These are phyloP conservation scores for Papilio elwesi DNA, from an alignment of 2,888 invertebrate species.

Conservation along the genomic window DNA sequence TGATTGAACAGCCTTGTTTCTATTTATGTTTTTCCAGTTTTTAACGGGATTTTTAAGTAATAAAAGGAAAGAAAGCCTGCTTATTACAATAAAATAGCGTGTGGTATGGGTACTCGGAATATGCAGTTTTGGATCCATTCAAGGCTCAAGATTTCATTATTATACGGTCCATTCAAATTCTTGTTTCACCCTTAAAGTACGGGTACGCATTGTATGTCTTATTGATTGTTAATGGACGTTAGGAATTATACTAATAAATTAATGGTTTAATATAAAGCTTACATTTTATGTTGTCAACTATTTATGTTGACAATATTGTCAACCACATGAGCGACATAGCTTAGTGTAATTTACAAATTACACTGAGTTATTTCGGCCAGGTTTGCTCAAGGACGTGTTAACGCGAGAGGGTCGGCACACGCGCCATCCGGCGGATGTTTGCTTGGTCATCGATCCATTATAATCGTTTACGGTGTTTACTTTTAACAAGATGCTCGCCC, in stretches of 20 bases:
- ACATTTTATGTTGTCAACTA: not conserved
- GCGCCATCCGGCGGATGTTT: constrained; percentile 9
- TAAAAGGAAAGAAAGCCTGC: too few species aligned
- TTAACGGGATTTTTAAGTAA: too few species aligned
- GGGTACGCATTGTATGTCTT: not conserved
- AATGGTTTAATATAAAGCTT: not conserved
- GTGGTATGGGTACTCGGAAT: too few species aligned
- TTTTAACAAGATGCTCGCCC: not conserved
- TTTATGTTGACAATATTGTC: not conserved
- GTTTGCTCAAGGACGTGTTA: constrained; percentile 2
- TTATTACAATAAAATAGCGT: too few species aligned
- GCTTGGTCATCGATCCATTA: constrained; percentile 16
- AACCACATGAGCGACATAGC: not conserved
- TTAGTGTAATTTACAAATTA: not conserved
- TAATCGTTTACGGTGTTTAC: constrained; percentile 24
- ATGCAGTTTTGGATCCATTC: too few species aligned
- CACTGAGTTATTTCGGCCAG: not conserved
- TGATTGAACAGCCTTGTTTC: too few species aligned
- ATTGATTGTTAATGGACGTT: not conserved
- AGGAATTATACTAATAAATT: not conserved
- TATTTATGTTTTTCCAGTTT: too few species aligned
- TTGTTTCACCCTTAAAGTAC: not conserved
- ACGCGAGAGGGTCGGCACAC: not conserved
- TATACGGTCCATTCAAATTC: too few species aligned
- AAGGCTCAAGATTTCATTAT: too few species aligned